A percentile compares a stretch with the other conserved stretches of the same genome.
phyloP scores from a whole-genome alignment of 2,797 vertebrate genomes.

The Labeo calbasu region DNA sequence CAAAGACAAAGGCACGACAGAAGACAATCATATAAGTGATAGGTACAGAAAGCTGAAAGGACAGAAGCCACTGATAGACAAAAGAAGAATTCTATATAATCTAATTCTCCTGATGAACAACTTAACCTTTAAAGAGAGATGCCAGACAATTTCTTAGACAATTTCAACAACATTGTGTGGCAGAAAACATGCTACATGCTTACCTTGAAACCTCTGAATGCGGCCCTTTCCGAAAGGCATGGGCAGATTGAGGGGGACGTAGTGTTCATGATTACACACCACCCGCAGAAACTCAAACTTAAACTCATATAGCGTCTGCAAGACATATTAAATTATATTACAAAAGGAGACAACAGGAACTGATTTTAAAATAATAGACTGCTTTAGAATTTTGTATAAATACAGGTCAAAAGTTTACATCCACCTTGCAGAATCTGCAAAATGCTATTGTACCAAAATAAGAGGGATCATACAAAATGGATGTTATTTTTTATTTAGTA shows the following conservation, averaged over 20 bases:
- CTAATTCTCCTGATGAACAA: slow-evolving; percentile 29
- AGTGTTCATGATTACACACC: slow-evolving; percentile 96
- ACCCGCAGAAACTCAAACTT: slow-evolving; percentile 98
- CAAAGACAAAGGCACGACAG: neutral
- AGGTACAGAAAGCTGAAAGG: slow-evolving; percentile 55
- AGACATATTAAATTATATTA: slow-evolving; percentile 12
- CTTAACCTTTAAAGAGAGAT: slow-evolving; percentile 31
- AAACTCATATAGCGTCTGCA: slow-evolving; percentile 94
- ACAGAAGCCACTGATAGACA: slow-evolving; percentile 25
- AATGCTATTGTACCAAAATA: no score
- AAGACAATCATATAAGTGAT: slow-evolving; percentile 26
- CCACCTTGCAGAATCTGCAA: no score
- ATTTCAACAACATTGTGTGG: neutral
- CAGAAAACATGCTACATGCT: slow-evolving; percentile 38
- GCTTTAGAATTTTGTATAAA: no score
- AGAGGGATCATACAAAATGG: no score
- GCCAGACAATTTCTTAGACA: neutral
- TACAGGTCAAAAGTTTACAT: no score
- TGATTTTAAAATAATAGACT: no score
- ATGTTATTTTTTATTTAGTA: no score
- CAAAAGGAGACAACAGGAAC: no score
- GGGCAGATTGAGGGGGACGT: slow-evolving; percentile 93
- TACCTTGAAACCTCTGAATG: slow-evolving; percentile 97
- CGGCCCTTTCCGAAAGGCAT: slow-evolving; percentile 97
- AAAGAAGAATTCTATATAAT: slow-evolving; percentile 2